Conservation (phyloP, 1,140 invertebrate genomes). For the Latrodectus geometricus region DNA sequence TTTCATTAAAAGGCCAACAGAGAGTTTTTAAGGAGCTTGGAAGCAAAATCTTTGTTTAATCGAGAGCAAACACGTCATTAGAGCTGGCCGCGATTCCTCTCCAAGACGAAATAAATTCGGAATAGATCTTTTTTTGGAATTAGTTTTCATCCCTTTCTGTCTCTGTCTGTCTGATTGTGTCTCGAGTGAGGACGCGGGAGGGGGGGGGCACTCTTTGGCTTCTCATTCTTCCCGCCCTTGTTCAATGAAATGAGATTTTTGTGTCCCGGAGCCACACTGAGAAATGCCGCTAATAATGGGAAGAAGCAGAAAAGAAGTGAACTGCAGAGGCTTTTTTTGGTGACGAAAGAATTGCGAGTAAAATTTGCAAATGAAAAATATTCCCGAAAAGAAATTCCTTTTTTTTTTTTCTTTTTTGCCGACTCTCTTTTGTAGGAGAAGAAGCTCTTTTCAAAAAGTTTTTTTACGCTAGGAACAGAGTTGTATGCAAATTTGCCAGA, state of each 20-base stretch:
- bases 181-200: no score
- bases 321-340: background rate
- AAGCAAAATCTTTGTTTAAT: no score
- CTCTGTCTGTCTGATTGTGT: background rate
- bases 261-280: background rate
- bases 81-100: no score
- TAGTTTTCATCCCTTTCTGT: background rate
- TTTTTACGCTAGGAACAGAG: no score
- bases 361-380: constrained; percentile 1
- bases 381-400: background rate
- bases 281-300: background rate
- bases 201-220: background rate
- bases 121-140: background rate
- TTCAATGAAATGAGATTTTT: background rate
- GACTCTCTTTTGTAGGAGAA: no score
- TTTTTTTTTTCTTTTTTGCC: no score
- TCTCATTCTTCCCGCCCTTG: background rate
- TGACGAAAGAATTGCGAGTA: background rate
- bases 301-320: background rate
- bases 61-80: no score
- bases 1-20: no score
- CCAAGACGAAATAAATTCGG: background rate
- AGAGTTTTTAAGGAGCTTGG: no score
- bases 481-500: no score
- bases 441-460: no score